Base-by-base conservation (phyloP, 2,888 invertebrate species). In the Ceratothoa steindachneri region DNA sequence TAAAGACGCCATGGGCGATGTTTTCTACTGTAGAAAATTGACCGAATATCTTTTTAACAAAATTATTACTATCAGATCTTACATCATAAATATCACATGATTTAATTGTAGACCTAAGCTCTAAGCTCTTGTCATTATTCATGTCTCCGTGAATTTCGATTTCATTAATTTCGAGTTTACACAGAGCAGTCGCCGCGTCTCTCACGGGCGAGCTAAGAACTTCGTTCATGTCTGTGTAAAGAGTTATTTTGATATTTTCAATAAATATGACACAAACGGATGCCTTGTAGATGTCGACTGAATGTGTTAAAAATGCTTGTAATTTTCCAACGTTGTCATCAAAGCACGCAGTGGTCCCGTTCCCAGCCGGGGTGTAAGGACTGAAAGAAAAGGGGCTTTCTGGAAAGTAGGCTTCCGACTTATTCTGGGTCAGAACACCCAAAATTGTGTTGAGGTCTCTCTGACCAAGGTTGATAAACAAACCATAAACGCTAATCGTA, bases 181-280 rank as follows among this genome's bases (percentile, higher is more conserved):
- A 90, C 2, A 92, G 84, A 0, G 90, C 91, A 77, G 89, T 90
- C 83, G 88, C 90, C 80, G 89, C 81, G 82, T 91, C 91, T 2
- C 91, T 86, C 0, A 91, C 90, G 0, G 91, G 91, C 0, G 91
- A 91, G 82, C 90, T 91, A 5, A 91, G 84, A 0, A 86, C 87
- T 83, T 91, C 91, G 72, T 91, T 91, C 80, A 89, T 88, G 82
- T 91, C 91, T 24, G 89, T 89, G 84, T 90, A 91, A 0, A 92
- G 84, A 81, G 88, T 88, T 1, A 92, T 81, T 80, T 89, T 89
- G n/a, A 91, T 81, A 30, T 91, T 90, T 80, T 92, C 92, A 29
- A 92, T 83, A 0, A 87, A 87, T 73, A 90, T 87, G 80, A 89
- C 89, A 55, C 83, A 81, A 52, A 82, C 85, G 0, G 88, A 85